Evolutionary conservation across 2,797 vertebrate species (phyloP), one percentile per base, ranked within the genome.

Genomic region (Sphenodon punctatus): DNA sequence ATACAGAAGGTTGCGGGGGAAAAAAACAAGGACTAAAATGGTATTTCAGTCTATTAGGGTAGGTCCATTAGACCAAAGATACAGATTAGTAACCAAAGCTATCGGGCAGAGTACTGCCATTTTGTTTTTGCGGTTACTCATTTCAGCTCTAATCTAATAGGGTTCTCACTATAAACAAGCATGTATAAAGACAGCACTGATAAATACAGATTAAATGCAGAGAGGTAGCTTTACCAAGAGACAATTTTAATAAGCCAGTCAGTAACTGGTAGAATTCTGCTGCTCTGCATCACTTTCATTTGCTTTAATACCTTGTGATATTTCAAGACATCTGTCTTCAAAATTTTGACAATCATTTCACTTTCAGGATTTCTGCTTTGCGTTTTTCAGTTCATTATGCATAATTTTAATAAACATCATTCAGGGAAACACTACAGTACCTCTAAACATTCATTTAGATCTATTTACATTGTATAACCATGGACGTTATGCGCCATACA

Each of bases 371-470:
- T 41, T 65, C 74, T 32, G 53, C 8, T 75, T 46, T 6, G n/a
- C 32, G 36, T 55, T 74, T 67, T 80, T 53, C 89, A 78, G 46
- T 84, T 69, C 30, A 16, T 75, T 49, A 71, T 67, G 65, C 59
- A 1, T 23, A 39, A 15, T 34, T 63, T 66, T 49, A 75, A 88
- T 73, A 86, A 55, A 61, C 68, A 59, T 53, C 66, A 55, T 14
- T 2, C 75, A 80, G 42, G 17, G 30, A 87, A 86, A 81, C 77
- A 45, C 67, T 80, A 75, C 45, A 46, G 67, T 66, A 84, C 69
- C 83, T 87, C 80, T 53, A 30, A 81, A 53, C 80, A 63, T 75
- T 91, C 46, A 85, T 63, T 90, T 36, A 69, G 69, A 32, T 71
- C 69, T 67, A 63, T 25, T 85, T 84, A 85, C 81, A 91, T 6